Conservation (phyloP, 2,888 invertebrate genomes). For the Drosophila austrosaltans region DNA sequence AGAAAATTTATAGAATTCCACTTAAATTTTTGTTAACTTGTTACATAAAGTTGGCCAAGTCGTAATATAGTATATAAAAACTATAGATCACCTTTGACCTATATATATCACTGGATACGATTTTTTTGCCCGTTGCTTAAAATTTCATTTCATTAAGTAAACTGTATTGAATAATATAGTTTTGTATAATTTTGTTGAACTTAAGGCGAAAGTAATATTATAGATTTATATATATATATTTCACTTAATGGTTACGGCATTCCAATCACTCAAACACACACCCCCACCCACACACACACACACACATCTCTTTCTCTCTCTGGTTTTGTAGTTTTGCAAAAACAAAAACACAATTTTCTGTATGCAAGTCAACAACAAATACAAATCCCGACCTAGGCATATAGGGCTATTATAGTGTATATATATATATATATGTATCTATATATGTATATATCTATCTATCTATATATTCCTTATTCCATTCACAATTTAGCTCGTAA, state of each 20-base stretch:
- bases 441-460: background rate
- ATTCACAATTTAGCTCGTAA: slow-evolving; percentile 1
- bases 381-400: slow-evolving; percentile 4
- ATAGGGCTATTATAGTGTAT: background rate
- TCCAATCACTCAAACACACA: slow-evolving; percentile 17
- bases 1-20: no score
- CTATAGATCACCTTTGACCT: no score
- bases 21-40: no score
- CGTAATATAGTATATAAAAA: no score
- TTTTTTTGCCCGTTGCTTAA: no score
- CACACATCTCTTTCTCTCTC: background rate
- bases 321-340: background rate
- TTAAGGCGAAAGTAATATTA: no score
- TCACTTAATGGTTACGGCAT: slow-evolving; percentile 14
- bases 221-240: no score
- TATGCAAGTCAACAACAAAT: background rate
- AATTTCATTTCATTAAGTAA: no score
- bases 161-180: no score
- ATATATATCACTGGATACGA: no score
- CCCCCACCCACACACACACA: background rate
- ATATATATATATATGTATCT: background rate
- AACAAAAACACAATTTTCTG: background rate
- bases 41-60: no score
- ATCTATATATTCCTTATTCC: slow-evolving; percentile 1
- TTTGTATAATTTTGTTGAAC: no score